These are phyloP conservation scores for Stomorhina lunata DNA, from an alignment of 2,888 invertebrate species.

Conservation along the genomic window DNA sequence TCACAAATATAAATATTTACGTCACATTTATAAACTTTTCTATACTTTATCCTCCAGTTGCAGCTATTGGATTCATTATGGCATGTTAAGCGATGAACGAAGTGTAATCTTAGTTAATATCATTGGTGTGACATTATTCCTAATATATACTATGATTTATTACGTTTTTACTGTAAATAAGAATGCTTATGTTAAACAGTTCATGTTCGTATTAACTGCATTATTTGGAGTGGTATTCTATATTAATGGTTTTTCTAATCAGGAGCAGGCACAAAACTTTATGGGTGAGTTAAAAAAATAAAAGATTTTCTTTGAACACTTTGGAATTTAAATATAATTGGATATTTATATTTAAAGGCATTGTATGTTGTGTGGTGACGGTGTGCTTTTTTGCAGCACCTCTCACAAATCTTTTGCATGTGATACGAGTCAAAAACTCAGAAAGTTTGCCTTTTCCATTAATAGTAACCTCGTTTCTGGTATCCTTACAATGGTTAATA, in stretches of 20 bases:
- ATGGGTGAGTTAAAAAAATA: conserved; percentile 82
- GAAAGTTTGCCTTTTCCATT: conserved; percentile 93
- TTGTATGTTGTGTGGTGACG: conserved; percentile 87
- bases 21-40: too few relatives aligned
- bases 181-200: conserved; percentile 83
- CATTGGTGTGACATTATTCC: conserved; percentile 86
- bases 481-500: conserved; percentile 90
- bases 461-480: conserved; percentile 90
- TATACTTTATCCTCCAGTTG: conserved; percentile 82
- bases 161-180: conserved; percentile 88
- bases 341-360: conserved; percentile 80
- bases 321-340: conserved; percentile 46
- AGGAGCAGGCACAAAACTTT: conserved; percentile 81
- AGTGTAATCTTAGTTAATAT: conserved; percentile 88
- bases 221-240: conserved; percentile 83
- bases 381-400: conserved; percentile 91
- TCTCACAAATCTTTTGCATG: conserved; percentile 88
- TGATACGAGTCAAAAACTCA: conserved; percentile 88
- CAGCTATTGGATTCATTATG: conserved; percentile 90
- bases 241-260: conserved; percentile 82
- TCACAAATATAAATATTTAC: too few relatives aligned
- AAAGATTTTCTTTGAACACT: too few relatives aligned
- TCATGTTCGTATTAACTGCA: conserved; percentile 81
- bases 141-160: conserved; percentile 86
- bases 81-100: conserved; percentile 85